Conservation (phyloP, 2,113 vertebrate species). For the Plecturocebus donacophilus region DNA sequence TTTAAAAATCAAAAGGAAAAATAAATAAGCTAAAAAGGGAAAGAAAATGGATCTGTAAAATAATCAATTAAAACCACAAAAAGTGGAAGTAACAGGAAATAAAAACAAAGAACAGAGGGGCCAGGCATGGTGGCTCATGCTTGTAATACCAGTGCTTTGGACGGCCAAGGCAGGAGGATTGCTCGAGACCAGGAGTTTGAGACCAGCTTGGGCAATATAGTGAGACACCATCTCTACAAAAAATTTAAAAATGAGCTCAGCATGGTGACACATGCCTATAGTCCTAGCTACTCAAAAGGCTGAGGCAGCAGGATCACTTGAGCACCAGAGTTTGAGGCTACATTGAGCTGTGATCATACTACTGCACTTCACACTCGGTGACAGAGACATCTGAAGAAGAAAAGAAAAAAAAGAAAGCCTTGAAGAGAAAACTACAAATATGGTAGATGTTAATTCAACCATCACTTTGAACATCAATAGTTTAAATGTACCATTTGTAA, state of each 20-base stretch:
- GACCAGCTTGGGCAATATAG: neutral
- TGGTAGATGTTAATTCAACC: neutral
- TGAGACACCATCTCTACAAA: neutral
- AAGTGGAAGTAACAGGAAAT: neutral
- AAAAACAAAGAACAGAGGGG: neutral
- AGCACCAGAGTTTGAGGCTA: neutral
- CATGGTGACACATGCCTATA: neutral
- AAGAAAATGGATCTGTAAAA: neutral
- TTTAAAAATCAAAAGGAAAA: neutral
- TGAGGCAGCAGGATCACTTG: neutral
- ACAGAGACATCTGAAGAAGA: neutral
- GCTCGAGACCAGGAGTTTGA: neutral
- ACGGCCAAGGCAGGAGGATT: neutral
- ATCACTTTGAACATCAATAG: neutral
- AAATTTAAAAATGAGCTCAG: neutral
- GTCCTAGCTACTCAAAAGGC: neutral
- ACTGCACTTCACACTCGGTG: neutral
- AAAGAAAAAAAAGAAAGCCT: neutral
- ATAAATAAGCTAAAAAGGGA: neutral
- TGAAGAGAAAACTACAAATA: neutral
- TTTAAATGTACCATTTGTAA: neutral
- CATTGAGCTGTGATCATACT: neutral
- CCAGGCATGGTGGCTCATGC: neutral
- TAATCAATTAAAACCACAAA: neutral
- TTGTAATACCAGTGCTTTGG: neutral